Percentiles rank a stretch among this genome's conserved stretches.
Evolutionary conservation across 1,140 invertebrate genomes (phyloP).

Genomic region (Atopsyche davidsoni): DNA sequence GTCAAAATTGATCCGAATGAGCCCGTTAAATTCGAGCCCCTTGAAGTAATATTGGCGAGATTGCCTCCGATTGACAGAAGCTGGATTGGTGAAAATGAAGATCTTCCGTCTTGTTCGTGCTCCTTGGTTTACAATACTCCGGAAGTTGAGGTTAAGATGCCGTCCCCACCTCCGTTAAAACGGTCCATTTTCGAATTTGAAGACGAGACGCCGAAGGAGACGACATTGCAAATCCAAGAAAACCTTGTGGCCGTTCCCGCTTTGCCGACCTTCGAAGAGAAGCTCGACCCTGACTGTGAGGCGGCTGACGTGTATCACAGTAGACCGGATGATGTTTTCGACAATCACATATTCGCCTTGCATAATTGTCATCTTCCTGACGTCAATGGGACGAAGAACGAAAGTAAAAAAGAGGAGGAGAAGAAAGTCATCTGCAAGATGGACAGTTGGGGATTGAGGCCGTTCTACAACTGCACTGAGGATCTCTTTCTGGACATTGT

Average conservation of each 20-base stretch:
- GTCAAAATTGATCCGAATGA: neutral
- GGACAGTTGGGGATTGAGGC: conserved; percentile 34
- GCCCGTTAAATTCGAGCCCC: conserved; percentile 23
- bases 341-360: conserved; percentile 36
- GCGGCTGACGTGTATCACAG: conserved; percentile 34
- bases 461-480: conserved; percentile 24
- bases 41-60: conserved; percentile 24
- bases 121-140: conserved; percentile 34
- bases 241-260: conserved; percentile 35
- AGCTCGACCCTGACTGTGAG: conserved; percentile 35
- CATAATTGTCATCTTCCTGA: conserved; percentile 43
- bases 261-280: conserved; percentile 22
- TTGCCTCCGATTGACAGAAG: conserved; percentile 21
- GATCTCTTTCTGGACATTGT: conserved; percentile 35
- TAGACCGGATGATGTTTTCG: conserved; percentile 33
- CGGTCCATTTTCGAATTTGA: conserved; percentile 28
- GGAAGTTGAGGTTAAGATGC: conserved; percentile 41
- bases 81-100: conserved; percentile 6
- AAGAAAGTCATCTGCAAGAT: conserved; percentile 11
- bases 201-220: conserved; percentile 1
- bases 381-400: conserved; percentile 51
- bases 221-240: neutral
- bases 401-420: neutral
- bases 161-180: conserved; percentile 36
- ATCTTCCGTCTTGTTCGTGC: conserved; percentile 20